These are phyloP conservation scores for Bombycilla garrulus DNA, from an alignment of 2,113 vertebrate genomes.

Conservation along the genomic window DNA sequence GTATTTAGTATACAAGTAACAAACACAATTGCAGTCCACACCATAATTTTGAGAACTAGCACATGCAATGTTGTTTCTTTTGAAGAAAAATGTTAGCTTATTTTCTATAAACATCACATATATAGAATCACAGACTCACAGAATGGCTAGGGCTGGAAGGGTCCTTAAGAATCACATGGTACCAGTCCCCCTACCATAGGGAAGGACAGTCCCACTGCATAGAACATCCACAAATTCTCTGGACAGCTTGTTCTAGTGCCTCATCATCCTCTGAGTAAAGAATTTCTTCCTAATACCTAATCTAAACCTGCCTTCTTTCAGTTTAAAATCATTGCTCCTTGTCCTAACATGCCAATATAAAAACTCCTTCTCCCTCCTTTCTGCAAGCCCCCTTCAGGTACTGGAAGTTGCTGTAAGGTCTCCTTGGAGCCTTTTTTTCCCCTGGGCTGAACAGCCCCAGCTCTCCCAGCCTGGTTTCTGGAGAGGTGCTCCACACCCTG, in stretches of 20 bases:
- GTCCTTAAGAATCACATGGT: neutral
- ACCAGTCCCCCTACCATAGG: neutral
- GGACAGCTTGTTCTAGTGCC: neutral
- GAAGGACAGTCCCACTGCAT: neutral
- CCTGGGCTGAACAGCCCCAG: neutral
- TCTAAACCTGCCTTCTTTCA: neutral
- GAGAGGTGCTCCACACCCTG: neutral
- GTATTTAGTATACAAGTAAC: neutral
- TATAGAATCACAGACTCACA: neutral
- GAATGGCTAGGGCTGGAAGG: neutral
- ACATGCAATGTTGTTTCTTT: neutral
- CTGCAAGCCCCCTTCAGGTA: neutral
- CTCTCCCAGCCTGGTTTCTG: neutral
- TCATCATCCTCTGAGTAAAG: neutral
- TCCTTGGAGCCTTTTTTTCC: neutral
- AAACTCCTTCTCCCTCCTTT: neutral
- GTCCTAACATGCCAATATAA: neutral
- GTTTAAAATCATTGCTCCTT: neutral
- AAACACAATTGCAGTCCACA: neutral
- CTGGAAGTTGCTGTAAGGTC: neutral
- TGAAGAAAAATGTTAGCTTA: neutral
- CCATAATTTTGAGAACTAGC: neutral
- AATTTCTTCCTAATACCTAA: neutral
- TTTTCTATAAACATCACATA: neutral
- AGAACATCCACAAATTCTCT: neutral